Conservation (phyloP, 2,797 vertebrate genomes). For the Champsocephalus gunnari region DNA sequence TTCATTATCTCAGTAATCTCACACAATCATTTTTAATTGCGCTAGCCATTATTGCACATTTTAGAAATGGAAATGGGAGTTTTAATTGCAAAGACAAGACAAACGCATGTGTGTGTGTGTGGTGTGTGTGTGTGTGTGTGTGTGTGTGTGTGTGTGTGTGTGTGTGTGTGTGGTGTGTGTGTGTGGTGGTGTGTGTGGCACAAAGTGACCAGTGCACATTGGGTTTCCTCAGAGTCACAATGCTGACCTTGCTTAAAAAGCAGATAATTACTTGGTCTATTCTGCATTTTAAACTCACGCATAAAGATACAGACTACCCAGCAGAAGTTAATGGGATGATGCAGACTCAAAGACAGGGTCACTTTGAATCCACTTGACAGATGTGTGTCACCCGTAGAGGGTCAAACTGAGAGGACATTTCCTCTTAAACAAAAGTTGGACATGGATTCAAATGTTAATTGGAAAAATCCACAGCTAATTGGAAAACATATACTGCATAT, state of each 20-base stretch:
- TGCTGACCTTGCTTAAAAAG: constrained; percentile 72
- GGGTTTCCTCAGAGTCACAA: constrained; percentile 43
- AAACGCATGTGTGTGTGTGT: constrained; percentile 33
- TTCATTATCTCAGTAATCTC: constrained; percentile 68
- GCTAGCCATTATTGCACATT: constrained; percentile 56
- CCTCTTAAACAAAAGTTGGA: constrained; percentile 55
- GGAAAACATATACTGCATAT: not conserved
- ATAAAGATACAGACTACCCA: constrained; percentile 72
- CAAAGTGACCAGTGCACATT: constrained; percentile 61
- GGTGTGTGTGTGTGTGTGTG: not conserved
- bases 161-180: constrained; percentile 7
- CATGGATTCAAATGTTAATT: constrained; percentile 55
- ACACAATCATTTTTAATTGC: constrained; percentile 74
- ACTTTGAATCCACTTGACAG: constrained; percentile 42
- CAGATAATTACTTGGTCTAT: constrained; percentile 75
- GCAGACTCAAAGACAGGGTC: constrained; percentile 73
- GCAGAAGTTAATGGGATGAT: constrained; percentile 78
- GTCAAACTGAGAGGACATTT: constrained; percentile 37
- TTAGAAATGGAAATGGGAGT: constrained; percentile 66
- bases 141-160: too few species aligned
- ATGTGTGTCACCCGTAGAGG: constrained; percentile 32
- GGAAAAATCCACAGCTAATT: constrained; percentile 48
- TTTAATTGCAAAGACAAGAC: constrained; percentile 75
- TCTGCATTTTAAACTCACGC: constrained; percentile 50
- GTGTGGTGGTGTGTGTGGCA: constrained; percentile 28